phyloP scores from a whole-genome alignment of 2,113 vertebrate species.

The Gymnocephalus cernua region DNA sequence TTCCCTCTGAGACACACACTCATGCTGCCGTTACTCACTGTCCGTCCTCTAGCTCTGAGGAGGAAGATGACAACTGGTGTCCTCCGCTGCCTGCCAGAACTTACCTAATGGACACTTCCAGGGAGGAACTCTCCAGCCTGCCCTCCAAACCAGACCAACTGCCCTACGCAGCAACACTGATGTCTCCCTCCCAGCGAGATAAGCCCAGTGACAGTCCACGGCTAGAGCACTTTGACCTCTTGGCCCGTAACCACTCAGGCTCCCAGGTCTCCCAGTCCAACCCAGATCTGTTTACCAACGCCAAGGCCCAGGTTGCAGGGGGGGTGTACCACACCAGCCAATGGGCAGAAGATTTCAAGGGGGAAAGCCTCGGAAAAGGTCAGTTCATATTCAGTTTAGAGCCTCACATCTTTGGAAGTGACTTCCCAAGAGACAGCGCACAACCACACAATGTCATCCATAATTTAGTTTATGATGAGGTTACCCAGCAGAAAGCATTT shows the following conservation, averaged over 20 bases:
- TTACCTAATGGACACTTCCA: constrained; percentile 83
- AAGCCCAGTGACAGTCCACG: constrained; percentile 75
- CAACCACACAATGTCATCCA: constrained; percentile 41
- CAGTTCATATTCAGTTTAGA: constrained; percentile 40
- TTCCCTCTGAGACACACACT: constrained; percentile 27
- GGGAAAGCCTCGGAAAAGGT: constrained; percentile 77
- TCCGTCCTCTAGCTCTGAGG: constrained; percentile 80
- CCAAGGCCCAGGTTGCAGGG: constrained; percentile 62
- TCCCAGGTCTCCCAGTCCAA: constrained; percentile 86
- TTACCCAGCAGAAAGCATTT: constrained; percentile 56
- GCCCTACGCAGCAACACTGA: constrained; percentile 85
- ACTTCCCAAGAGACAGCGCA: constrained; percentile 19
- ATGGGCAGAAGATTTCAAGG: constrained; percentile 81
- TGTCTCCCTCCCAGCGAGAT: constrained; percentile 84
- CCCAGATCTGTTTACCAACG: constrained; percentile 80
- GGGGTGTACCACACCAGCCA: constrained; percentile 72
- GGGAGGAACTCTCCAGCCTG: constrained; percentile 79
- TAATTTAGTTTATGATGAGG: constrained; percentile 54
- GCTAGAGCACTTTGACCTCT: constrained; percentile 85
- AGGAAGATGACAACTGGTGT: constrained; percentile 89
- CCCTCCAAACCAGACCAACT: constrained; percentile 78
- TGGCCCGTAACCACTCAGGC: constrained; percentile 84
- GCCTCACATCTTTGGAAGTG: constrained; percentile 15
- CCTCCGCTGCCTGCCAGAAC: constrained; percentile 88
- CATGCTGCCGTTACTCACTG: neutral